Conservation (phyloP, 2,113 vertebrate genomes). For the Chamaea fasciata region DNA sequence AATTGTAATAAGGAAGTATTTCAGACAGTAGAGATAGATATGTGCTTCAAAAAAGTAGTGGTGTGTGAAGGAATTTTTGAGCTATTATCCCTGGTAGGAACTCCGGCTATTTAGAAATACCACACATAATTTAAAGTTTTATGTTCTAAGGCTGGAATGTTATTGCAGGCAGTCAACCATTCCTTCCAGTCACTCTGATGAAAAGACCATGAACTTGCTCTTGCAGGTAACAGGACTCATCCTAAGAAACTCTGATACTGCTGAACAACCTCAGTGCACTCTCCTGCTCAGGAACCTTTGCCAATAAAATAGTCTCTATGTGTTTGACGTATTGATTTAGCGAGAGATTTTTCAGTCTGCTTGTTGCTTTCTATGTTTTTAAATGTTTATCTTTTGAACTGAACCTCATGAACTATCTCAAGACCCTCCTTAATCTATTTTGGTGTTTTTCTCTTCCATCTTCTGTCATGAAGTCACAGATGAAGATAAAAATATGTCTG, state of each 20-base stretch:
- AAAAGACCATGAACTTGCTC: neutral
- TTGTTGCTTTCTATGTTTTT: neutral
- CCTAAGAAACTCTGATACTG: neutral
- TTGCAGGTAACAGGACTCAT: neutral
- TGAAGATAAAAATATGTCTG: neutral
- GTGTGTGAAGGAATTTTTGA: neutral
- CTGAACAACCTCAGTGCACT: neutral
- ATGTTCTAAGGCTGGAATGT: conserved; percentile 1
- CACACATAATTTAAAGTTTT: neutral
- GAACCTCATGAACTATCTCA: neutral
- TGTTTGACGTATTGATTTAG: neutral
- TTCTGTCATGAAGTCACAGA: neutral
- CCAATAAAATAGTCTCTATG: neutral
- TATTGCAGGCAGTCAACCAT: neutral
- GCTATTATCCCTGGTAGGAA: neutral
- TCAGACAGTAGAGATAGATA: neutral
- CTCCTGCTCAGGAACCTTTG: neutral
- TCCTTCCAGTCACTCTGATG: neutral
- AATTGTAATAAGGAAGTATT: neutral
- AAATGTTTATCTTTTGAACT: neutral
- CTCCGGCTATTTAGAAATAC: conserved; percentile 7
- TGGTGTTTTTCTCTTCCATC: neutral
- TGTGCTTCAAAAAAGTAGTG: neutral
- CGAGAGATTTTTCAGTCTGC: neutral
- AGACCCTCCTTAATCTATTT: neutral